These are phyloP conservation scores for Cotesia glomerata DNA, from an alignment of 1,140 invertebrate genomes.

Conservation along the genomic window DNA sequence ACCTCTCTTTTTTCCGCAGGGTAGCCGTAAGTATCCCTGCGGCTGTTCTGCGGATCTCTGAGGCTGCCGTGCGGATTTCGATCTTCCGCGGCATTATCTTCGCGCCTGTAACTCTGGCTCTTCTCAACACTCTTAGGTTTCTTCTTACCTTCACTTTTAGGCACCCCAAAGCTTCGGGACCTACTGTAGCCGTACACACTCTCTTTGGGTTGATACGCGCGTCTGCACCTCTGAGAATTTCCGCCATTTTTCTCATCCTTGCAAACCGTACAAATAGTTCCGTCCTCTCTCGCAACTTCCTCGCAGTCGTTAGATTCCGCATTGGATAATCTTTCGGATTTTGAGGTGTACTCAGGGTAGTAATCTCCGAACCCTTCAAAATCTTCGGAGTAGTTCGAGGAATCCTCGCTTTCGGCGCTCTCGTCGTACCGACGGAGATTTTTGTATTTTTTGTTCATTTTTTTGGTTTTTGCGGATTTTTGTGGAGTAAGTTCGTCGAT, in stretches of 20 bases:
- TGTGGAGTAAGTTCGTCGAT: constrained; percentile 37
- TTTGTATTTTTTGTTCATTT: constrained; percentile 17
- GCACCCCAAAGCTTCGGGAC: constrained; percentile 54
- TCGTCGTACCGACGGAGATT: constrained; percentile 39
- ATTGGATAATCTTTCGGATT: constrained; percentile 14
- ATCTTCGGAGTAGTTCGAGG: constrained; percentile 37
- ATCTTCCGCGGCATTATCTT: constrained; percentile 42
- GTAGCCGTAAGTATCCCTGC: no score
- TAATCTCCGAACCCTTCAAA: constrained; percentile 42
- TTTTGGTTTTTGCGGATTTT: constrained; percentile 39
- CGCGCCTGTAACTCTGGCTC: constrained; percentile 4
- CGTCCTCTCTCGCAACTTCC: constrained; percentile 66
- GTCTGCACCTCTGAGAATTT: constrained; percentile 75
- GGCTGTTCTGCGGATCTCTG: no score
- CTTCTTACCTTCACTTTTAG: constrained; percentile 23
- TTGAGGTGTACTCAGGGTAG: constrained; percentile 9
- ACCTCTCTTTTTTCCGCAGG: constrained; percentile 44
- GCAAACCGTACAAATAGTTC: constrained; percentile 72
- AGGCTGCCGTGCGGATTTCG: constrained; percentile 18
- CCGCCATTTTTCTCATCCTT: constrained; percentile 72
- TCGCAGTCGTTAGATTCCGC: constrained; percentile 56
- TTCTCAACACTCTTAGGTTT: constrained; percentile 8
- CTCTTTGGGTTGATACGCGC: constrained; percentile 71
- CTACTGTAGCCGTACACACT: constrained; percentile 71
- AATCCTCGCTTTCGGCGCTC: constrained; percentile 34